Evolutionary conservation across 2,113 vertebrate genomes (phyloP), one percentile per base, ranked within the genome.

Genomic region (Calidris pygmaea): DNA sequence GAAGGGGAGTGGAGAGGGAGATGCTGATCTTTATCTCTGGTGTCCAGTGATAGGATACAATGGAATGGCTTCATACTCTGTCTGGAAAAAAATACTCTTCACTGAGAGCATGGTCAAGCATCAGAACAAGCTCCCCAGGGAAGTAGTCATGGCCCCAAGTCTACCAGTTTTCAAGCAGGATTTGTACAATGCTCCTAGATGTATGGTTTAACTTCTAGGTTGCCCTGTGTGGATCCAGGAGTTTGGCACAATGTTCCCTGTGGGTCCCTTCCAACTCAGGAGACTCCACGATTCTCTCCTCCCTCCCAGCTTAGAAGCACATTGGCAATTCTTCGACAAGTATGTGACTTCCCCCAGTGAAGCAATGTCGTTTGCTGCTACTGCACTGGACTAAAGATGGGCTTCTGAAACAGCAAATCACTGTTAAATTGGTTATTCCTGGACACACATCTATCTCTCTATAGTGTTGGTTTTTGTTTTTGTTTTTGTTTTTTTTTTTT

Each of bases 261-360:
- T 32, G 41, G 30, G 21, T 30, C 5, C 24, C 48, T 85, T 68
- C 53, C 13, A 22, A 26, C 12, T 16, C 14, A 1, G 30, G 35
- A 19, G 29, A 43, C 47, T 37, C 26, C n/a, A 32, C 1, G 2
- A 53, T 48, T 43, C 68, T 50, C 41, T 53, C 30, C 41, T 72
- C 53, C 43, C 15, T 34, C 26, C n/a, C 24, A 30, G 14, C 11
- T 50, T 19, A 65, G 58, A 35, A 66, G 30, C 0, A 3, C 19
- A 0, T 2, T 22, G 35, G 62, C 48, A 41, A 7, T 37, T 53
- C 34, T 20, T 24, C 0, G 0, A 6, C 6, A 58, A 58, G 19
- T 8, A 1, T 6, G 8, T 4, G 26, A 41, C 62, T n/a, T 74
- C 30, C 34, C 23, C 5, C 16, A 18, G 4, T 1, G 14, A 67